These are phyloP conservation scores for Drosophila tani DNA, from an alignment of 1,140 invertebrate species.

Conservation along the genomic window DNA sequence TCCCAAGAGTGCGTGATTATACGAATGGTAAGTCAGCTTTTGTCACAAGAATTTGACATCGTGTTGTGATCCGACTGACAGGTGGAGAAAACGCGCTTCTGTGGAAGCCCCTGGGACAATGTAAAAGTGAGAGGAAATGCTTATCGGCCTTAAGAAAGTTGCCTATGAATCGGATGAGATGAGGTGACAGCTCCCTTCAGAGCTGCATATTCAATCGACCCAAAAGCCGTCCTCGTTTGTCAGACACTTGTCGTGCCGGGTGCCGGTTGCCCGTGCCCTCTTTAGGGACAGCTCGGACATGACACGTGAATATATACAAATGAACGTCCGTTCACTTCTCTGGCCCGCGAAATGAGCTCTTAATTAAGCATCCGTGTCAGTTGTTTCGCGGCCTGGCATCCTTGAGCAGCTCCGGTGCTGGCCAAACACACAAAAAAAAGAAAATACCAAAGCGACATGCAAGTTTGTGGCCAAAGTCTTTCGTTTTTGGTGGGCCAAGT, in stretches of 20 bases:
- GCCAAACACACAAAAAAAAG: constrained; percentile 33
- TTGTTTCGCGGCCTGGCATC: constrained; percentile 56
- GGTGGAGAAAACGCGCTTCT: constrained; percentile 34
- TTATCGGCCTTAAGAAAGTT: constrained; percentile 40
- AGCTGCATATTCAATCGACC: constrained; percentile 36
- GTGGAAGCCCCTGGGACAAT: constrained; percentile 22
- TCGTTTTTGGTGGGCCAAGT: constrained; percentile 60
- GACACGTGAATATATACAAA: constrained; percentile 45
- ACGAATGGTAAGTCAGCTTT: constrained; percentile 28
- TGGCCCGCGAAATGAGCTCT: constrained; percentile 68
- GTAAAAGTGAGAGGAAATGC: constrained; percentile 62
- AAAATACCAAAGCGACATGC: constrained; percentile 51
- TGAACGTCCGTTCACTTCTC: constrained; percentile 53
- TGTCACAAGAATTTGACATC: constrained; percentile 56
- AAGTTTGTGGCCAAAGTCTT: constrained; percentile 73
- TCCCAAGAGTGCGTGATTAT: constrained; percentile 58
- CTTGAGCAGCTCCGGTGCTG: constrained; percentile 37
- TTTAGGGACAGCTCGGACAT: constrained; percentile 41
- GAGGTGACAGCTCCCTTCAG: constrained; percentile 17
- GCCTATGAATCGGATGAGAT: constrained; percentile 24
- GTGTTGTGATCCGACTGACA: constrained; percentile 33
- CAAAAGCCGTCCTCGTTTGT: constrained; percentile 29
- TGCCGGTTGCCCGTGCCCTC: constrained; percentile 28
- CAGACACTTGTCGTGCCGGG: constrained; percentile 37
- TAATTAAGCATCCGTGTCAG: constrained; percentile 78